Evolutionary conservation across 2,113 vertebrate species (phyloP).

Genomic region (Dipodomys stephensi): DNA sequence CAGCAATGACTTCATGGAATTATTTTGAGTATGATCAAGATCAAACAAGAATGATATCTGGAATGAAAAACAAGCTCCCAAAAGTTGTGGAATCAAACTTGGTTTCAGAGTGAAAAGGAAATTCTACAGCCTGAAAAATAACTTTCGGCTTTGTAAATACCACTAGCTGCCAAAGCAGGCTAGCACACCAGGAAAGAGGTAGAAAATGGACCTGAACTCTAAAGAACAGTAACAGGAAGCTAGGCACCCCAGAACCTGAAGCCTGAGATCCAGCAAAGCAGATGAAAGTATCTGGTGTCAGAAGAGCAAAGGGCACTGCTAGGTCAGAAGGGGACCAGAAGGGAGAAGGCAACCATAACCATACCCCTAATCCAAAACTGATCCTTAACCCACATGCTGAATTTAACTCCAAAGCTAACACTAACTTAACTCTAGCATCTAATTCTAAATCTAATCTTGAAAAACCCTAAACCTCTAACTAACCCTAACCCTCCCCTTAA

Average conservation of each 20-base stretch:
- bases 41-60: conserved; percentile 43
- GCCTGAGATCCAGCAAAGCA: conserved; percentile 72
- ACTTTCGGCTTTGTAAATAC: conserved; percentile 68
- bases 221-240: conserved; percentile 84
- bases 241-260: conserved; percentile 62
- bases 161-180: conserved; percentile 65
- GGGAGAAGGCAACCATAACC: background rate
- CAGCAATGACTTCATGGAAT: background rate
- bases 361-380: no score
- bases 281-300: conserved; percentile 39
- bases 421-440: no score
- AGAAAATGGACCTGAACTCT: conserved; percentile 66
- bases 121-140: conserved; percentile 69
- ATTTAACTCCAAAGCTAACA: no score
- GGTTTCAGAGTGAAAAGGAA: conserved; percentile 77
- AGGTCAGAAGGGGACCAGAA: background rate
- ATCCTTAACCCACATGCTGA: no score
- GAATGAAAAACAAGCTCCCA: conserved; percentile 47
- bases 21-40: conserved; percentile 27
- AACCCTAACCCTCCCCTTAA: no score
- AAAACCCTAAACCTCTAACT: no score
- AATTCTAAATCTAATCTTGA: no score
- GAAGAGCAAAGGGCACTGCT: background rate
- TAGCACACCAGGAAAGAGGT: conserved; percentile 83
- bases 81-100: conserved; percentile 69